phyloP scores from a whole-genome alignment of 2,113 vertebrate genomes.

The Xenopus borealis region DNA sequence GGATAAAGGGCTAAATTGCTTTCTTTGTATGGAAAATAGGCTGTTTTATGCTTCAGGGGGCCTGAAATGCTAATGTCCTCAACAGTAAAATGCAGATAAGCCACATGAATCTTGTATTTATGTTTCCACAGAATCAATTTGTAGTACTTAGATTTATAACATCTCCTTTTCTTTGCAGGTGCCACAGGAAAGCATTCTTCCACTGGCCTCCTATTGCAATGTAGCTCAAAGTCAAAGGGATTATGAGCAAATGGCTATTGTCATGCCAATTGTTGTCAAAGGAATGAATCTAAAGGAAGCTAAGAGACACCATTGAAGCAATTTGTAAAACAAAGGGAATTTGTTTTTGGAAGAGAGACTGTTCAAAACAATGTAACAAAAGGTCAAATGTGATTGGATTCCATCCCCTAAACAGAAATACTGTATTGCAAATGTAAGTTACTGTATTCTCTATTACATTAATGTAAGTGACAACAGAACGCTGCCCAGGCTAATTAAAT shows the following conservation, averaged over 20 bases:
- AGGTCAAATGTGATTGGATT: conserved; percentile 16
- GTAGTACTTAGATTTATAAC: conserved; percentile 70
- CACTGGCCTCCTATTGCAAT: conserved; percentile 45
- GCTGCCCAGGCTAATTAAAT: too few relatives aligned
- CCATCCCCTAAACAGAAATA: too few relatives aligned
- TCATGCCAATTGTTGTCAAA: conserved; percentile 72
- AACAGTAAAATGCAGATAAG: conserved; percentile 38
- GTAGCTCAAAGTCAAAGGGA: conserved; percentile 59
- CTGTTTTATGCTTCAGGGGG: conserved; percentile 8
- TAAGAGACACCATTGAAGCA: conserved; percentile 56
- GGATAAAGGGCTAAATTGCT: neutral
- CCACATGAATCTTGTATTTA: conserved; percentile 9
- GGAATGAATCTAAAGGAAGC: conserved; percentile 49
- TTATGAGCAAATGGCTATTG: conserved; percentile 59
- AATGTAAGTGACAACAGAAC: too few relatives aligned
- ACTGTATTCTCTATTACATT: too few relatives aligned
- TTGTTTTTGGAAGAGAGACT: conserved; percentile 55
- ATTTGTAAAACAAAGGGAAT: conserved; percentile 68
- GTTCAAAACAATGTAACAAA: conserved; percentile 20
- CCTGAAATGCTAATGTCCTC: conserved; percentile 26
- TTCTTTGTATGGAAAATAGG: conserved; percentile 11
- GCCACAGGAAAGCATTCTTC: conserved; percentile 43
- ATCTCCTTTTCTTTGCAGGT: conserved; percentile 48
- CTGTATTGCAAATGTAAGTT: too few relatives aligned
- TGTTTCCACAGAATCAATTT: conserved; percentile 44